Evolutionary conservation across 2,113 vertebrate genomes (phyloP).

Genomic region (Campylorhamphus procurvoides): DNA sequence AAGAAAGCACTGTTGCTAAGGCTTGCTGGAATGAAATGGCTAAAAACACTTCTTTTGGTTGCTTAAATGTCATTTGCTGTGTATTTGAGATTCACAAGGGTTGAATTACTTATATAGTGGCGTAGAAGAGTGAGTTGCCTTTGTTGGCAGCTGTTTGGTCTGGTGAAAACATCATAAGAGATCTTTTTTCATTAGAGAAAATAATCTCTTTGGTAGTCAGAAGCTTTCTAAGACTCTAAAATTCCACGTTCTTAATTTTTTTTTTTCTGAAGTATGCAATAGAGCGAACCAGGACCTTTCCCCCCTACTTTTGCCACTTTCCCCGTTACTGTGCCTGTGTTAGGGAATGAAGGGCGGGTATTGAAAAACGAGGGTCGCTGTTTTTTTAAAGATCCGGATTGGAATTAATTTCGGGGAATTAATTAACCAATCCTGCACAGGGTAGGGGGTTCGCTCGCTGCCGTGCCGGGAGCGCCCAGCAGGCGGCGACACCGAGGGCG

Average conservation of each 20-base stretch:
- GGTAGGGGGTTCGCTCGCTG: not conserved
- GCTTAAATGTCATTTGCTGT: not conserved
- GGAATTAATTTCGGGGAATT: rapidly evolving
- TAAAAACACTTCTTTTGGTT: not conserved
- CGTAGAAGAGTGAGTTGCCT: not conserved
- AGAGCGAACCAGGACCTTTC: not conserved
- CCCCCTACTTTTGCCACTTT: not conserved
- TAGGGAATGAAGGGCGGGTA: not conserved
- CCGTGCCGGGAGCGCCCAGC: not conserved
- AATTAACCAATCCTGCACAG: not conserved
- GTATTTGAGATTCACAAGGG: not conserved
- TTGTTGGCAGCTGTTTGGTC: not conserved
- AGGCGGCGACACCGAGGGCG: not conserved
- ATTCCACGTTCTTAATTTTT: not conserved
- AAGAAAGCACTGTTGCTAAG: not conserved
- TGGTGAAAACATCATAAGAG: not conserved
- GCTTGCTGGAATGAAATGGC: not conserved
- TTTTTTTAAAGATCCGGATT: not conserved
- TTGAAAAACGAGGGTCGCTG: not conserved
- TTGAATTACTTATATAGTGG: not conserved
- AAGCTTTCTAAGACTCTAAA: not conserved
- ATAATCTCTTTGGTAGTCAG: not conserved
- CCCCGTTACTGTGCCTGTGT: not conserved
- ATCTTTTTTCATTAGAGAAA: not conserved
- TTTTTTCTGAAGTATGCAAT: not conserved